Base-by-base conservation (phyloP, 2,888 invertebrate species). In the Eulithis prunata region DNA sequence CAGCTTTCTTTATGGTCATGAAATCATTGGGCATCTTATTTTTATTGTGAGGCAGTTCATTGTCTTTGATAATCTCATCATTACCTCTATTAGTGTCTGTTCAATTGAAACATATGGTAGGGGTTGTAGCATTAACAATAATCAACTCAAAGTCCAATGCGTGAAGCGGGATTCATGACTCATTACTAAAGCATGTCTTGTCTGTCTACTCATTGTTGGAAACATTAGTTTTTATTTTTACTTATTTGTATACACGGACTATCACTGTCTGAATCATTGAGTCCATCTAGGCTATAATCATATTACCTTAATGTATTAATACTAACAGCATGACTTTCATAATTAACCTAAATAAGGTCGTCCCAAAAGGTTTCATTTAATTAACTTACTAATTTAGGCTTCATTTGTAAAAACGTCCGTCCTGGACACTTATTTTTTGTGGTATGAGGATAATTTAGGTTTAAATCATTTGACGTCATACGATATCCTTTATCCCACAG, bases 61-160 rank as follows among this genome's bases (percentile, higher is more conserved):
- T 64, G 69, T 67, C 59, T 61, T 11, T 32, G 21, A 62, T 70
- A 70, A 70, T 71, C 55, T 66, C 64, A 70, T 62, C 64, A 61
- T 70, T 63, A 62, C 57, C 64, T 68, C 61, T 49, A 67, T 68
- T 67, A 58, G 51, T 55, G 64, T 74, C 73, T 70, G 66, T 59
- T 67, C 76, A 72, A 79, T 78, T 77, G 72, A 79, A 65, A 61
- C 67, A 69, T 70, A 72, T 72, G 66, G 70, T 66, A 66, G 69
- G 72, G 70, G 71, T 63, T 46, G 64, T 62, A 68, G 68, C 58
- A 55, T 71, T 68, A 63, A 62, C 61, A 62, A 58, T 71, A 57
- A 71, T 65, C 53, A 38, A 62, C 66, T 65, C 70, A 64, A 60
- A 61, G 73, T 71, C 61, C 71, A 74, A 67, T 61, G 73, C 71